These are phyloP conservation scores for Heterocephalus glaber DNA, from an alignment of 2,113 vertebrate species.

Conservation along the genomic window DNA sequence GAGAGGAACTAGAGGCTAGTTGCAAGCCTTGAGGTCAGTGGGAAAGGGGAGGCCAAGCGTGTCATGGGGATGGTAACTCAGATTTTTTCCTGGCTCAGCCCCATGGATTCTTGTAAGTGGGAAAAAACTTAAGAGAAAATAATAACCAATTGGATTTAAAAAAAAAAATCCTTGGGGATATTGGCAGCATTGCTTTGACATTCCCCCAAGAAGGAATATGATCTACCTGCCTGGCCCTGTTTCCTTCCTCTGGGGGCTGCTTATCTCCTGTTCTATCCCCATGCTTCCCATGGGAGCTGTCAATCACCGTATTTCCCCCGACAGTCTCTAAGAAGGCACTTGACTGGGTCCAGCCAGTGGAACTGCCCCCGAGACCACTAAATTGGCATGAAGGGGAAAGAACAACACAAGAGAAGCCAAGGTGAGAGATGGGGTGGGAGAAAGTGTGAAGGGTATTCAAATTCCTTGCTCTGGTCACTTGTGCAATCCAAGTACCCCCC, in stretches of 20 bases:
- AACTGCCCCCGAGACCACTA: background rate
- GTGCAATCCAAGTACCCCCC: background rate
- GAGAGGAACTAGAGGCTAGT: background rate
- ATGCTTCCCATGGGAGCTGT: background rate
- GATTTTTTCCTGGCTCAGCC: background rate
- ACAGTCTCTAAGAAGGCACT: background rate
- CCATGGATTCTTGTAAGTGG: background rate
- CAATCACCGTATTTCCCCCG: background rate
- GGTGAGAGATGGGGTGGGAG: background rate
- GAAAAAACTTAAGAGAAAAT: background rate
- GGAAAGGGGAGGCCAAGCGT: background rate
- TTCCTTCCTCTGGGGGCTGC: background rate
- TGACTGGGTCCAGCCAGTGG: background rate
- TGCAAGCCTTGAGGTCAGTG: background rate
- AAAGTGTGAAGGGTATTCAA: no score
- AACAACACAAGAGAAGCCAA: background rate
- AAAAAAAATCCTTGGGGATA: background rate
- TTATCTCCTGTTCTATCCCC: background rate
- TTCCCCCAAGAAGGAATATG: background rate
- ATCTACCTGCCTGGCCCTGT: background rate
- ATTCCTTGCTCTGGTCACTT: background rate
- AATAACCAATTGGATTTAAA: background rate
- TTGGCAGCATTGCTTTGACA: background rate
- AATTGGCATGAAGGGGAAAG: background rate
- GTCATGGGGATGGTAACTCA: background rate